These are phyloP conservation scores for Reinhardtius hippoglossoides DNA, from an alignment of 2,113 vertebrate species.

Conservation along the genomic window DNA sequence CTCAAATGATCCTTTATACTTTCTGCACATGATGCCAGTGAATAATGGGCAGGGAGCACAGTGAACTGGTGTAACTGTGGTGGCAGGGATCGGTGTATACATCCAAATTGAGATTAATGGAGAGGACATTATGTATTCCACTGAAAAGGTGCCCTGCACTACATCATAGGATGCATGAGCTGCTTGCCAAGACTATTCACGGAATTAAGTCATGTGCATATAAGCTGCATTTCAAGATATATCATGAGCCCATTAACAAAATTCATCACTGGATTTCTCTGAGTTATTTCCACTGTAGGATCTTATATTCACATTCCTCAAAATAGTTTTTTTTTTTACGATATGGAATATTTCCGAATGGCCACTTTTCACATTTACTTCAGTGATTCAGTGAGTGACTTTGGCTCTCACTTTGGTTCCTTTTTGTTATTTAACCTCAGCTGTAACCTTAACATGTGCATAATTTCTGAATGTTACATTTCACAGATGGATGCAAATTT, in stretches of 20 bases:
- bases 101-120: constrained; percentile 59
- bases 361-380: not conserved
- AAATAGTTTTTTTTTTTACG: not conserved
- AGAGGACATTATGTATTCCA: constrained; percentile 1
- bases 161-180: constrained; percentile 16
- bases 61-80: constrained; percentile 43
- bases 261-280: not conserved
- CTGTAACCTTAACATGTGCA: constrained; percentile 3
- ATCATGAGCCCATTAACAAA: not conserved
- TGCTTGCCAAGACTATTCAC: constrained; percentile 37
- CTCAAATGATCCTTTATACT: constrained; percentile 54
- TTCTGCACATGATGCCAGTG: constrained; percentile 48
- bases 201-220: constrained; percentile 14
- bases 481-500: constrained; percentile 12
- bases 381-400: not conserved
- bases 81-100: constrained; percentile 31
- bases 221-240: constrained; percentile 6
- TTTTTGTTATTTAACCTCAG: not conserved
- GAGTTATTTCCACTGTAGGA: not conserved
- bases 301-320: not conserved
- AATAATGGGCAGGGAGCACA: constrained; percentile 51
- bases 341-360: not conserved
- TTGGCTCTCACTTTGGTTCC: not conserved
- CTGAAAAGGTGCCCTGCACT: constrained; percentile 40
- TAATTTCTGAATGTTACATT: constrained; percentile 14